Conservation (phyloP, 2,113 vertebrate genomes). For the Narcine bancroftii region DNA sequence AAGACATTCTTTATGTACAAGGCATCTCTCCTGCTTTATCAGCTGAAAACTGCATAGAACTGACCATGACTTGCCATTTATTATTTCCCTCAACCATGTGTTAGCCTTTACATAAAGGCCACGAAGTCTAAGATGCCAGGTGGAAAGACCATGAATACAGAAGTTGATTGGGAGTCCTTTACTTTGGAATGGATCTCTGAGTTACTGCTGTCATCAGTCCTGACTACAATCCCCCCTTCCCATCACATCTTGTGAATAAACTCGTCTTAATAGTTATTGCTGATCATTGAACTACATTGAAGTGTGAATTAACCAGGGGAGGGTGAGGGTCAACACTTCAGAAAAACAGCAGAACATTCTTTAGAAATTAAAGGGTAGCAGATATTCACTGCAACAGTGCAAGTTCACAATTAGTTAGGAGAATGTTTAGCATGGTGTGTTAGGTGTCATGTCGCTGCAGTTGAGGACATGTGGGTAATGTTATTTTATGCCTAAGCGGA, state of each 20-base stretch:
- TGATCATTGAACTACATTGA: neutral
- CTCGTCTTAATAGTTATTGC: neutral
- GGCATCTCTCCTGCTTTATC: neutral
- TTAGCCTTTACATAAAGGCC: neutral
- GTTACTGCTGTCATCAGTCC: neutral
- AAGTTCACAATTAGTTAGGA: neutral
- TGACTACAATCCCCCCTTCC: too few species aligned
- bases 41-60: neutral
- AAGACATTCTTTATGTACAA: neutral
- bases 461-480: neutral
- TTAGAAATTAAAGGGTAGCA: too few species aligned
- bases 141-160: neutral
- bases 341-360: too few species aligned
- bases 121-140: neutral
- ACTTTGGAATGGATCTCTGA: neutral
- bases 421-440: neutral
- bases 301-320: too few species aligned
- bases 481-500: neutral
- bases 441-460: neutral
- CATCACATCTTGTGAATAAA: neutral
- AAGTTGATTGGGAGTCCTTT: neutral
- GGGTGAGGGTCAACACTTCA: too few species aligned
- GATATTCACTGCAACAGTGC: neutral
- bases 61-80: too few species aligned
- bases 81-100: neutral